Percentiles rank a stretch among this genome's conserved stretches.
phyloP scores from a whole-genome alignment of 2,888 invertebrate genomes.

The Steinernema scapterisci region DNA sequence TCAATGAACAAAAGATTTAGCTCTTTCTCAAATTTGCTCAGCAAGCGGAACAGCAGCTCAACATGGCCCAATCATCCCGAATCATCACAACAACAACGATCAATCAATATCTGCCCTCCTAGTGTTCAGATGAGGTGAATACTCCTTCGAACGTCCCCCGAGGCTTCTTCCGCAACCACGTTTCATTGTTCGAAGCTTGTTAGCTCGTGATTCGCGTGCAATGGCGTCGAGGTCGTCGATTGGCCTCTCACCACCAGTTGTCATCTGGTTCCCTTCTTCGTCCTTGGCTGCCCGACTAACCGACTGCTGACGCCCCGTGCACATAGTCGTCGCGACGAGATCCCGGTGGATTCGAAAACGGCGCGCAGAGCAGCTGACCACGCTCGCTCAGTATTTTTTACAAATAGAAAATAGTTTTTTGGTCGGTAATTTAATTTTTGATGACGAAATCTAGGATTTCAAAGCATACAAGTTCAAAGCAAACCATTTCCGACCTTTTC shows the following conservation, averaged over 20 bases:
- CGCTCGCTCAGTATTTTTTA: background rate
- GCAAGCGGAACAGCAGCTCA: background rate
- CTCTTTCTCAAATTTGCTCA: slow-evolving; percentile 8
- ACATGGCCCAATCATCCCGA: background rate
- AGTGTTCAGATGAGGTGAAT: background rate
- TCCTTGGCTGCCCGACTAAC: slow-evolving; percentile 18
- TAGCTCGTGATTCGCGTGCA: background rate
- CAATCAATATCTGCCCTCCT: slow-evolving; percentile 13
- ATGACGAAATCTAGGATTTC: no score
- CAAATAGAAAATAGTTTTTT: no score
- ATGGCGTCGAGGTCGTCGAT: background rate
- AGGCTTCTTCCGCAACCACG: background rate
- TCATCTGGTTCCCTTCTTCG: slow-evolving; percentile 29
- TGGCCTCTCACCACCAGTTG: slow-evolving; percentile 7
- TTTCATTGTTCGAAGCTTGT: background rate
- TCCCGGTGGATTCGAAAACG: background rate
- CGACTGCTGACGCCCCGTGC: background rate
- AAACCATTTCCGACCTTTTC: no score
- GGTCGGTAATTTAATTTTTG: no score
- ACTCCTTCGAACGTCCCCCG: background rate
- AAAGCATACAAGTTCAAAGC: no score
- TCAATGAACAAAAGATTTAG: background rate
- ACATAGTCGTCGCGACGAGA: slow-evolving; percentile 19
- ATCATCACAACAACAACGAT: slow-evolving; percentile 24
- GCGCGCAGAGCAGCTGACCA: slow-evolving; percentile 8